Evolutionary conservation across 1,140 invertebrate species (phyloP), one percentile per base, ranked within the genome.

Genomic region (Hormaphis cornu): DNA sequence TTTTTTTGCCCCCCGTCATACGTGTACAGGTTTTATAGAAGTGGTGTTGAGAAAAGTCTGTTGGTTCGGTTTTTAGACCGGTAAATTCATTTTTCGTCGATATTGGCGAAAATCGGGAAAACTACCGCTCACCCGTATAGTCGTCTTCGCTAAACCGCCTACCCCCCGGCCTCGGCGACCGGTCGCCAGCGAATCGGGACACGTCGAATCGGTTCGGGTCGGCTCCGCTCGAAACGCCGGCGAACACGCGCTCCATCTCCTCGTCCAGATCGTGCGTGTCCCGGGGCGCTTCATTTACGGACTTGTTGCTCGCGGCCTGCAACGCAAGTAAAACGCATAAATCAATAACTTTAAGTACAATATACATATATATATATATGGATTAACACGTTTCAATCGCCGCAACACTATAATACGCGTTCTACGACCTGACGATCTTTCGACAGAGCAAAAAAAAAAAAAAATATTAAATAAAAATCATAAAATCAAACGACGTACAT

Each of bases 221-320:
- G 56, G 80, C 78, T 20, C 66, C 72, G n/a, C 18, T 66, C 4
- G 61, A 66, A 50, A 66, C 61, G 78, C 81, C 81, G 37, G 84
- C 83, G 77, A 88, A 89, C 71, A 89, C 86, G 79, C 88, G 88
- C 76, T 87, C 87, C 83, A 88, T 88, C 80, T 88, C 87, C 78
- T 87, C 86, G 78, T 89, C 87, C 78, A 89, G 78, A 72, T 84
- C 82, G 72, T 85, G 83, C 76, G 84, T 83, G 76, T 82, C 79
- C 28, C 70, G 69, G 18, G 63, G 42, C 30, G 72, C 74, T 74
- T 74, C 74, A 30, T 48, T 35, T 1, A 8, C 14, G 0, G 28
- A 66, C 24, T 44, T 73, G 69, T 69, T 73, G 72, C 71, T 58
- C 71, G 72, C 74, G 26, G 12, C 70, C 71, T 46, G 70, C 30